Percentiles rank a stretch among this genome's conserved stretches.
These are phyloP conservation scores for Herpailurus yagouaroundi DNA, from an alignment of 2,113 vertebrate species.

Conservation along the genomic window DNA sequence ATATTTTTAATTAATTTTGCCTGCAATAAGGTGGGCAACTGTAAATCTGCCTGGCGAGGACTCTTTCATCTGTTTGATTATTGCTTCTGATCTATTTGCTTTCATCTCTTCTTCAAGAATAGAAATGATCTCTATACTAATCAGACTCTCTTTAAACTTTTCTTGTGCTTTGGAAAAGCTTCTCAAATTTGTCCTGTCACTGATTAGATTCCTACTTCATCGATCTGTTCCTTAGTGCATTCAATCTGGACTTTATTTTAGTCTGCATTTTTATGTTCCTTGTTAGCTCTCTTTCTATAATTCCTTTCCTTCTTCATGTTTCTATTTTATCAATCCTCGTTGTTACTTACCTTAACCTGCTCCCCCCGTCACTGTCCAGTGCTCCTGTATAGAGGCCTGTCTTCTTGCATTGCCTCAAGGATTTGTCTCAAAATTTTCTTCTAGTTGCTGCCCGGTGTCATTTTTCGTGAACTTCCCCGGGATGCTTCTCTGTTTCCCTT, in stretches of 20 bases:
- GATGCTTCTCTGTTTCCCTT: neutral
- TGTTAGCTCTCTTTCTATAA: neutral
- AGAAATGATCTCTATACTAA: neutral
- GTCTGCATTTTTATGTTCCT: neutral
- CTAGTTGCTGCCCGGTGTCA: neutral
- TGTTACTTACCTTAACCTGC: neutral
- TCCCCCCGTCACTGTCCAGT: too few relatives aligned
- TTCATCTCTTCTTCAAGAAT: slow-evolving; percentile 39
- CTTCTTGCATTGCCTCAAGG: neutral
- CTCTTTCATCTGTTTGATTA: slow-evolving; percentile 46
- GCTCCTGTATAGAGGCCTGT: neutral
- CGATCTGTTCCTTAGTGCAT: neutral
- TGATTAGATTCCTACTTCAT: neutral
- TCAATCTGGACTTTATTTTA: neutral
- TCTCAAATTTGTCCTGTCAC: neutral
- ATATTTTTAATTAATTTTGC: slow-evolving; percentile 57
- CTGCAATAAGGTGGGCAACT: slow-evolving; percentile 28
- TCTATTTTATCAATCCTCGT: neutral
- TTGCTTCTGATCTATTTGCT: slow-evolving; percentile 43
- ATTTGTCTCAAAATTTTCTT: neutral
- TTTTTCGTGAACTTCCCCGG: neutral
- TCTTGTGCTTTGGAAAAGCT: neutral
- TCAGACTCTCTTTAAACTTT: neutral
- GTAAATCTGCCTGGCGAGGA: neutral
- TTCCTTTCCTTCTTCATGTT: neutral